These are phyloP conservation scores for Spinibarbus caldwelli DNA, from an alignment of 2,797 vertebrate species.

Conservation along the genomic window DNA sequence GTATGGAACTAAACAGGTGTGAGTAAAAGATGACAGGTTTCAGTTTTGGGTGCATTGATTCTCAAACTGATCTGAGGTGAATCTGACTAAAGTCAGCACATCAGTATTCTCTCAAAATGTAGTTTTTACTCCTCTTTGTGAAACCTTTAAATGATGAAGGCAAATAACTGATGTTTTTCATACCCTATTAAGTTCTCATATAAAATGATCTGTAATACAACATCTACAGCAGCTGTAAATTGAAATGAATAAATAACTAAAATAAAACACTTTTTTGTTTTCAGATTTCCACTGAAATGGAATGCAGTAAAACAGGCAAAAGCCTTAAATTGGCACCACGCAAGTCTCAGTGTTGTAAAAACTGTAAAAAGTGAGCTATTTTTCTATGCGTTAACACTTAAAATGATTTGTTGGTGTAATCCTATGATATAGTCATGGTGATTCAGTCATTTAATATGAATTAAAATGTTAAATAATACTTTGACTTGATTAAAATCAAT, in stretches of 20 bases:
- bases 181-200: not conserved
- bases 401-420: not conserved
- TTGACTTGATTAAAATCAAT: not conserved
- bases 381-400: not conserved
- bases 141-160: not conserved
- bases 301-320: not conserved
- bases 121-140: not conserved
- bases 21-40: not conserved
- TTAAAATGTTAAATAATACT: not conserved
- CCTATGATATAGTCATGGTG: not conserved
- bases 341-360: not conserved
- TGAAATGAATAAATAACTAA: not conserved
- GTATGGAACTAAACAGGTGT: not conserved
- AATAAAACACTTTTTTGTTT: not conserved
- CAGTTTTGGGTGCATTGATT: not conserved
- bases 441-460: not conserved
- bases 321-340: not conserved
- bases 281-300: not conserved
- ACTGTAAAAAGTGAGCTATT: not conserved
- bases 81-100: not conserved
- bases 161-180: conserved; percentile 2
- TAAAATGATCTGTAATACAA: not conserved
- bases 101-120: not conserved
- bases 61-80: not conserved
- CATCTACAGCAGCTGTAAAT: not conserved